phyloP scores from a whole-genome alignment of 2,888 invertebrate species.

The Pristionchus fissidentatus region DNA sequence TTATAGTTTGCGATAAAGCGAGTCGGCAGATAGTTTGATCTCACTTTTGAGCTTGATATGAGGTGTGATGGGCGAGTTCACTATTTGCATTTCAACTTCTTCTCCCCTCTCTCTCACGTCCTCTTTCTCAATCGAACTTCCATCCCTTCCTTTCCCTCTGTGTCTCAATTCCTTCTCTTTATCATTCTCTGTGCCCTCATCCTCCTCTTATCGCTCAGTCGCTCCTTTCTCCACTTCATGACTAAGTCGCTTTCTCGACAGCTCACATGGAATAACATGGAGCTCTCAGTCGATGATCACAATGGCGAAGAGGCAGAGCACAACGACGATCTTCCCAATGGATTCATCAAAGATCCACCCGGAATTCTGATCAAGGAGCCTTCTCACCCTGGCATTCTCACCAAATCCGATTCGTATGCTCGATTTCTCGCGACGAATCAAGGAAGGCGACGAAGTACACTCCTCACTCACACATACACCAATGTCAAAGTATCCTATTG shows the following conservation, averaged over 20 bases:
- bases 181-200: constrained; percentile 9
- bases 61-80: constrained; percentile 28
- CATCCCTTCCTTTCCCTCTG: neutral
- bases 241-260: constrained; percentile 35
- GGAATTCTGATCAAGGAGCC: constrained; percentile 20
- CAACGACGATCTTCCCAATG: neutral
- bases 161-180: constrained; percentile 35
- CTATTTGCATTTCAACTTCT: constrained; percentile 37
- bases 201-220: constrained; percentile 36
- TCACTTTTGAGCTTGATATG: constrained; percentile 6
- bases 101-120: neutral
- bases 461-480: constrained; percentile 46
- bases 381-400: constrained; percentile 5
- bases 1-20: constrained; percentile 11
- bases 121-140: neutral
- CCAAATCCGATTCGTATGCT: constrained; percentile 23
- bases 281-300: neutral
- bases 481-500: constrained; percentile 46
- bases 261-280: constrained; percentile 47
- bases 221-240: constrained; percentile 25
- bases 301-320: neutral
- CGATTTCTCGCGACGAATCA: constrained; percentile 29
- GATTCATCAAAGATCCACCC: neutral
- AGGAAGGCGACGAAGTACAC: constrained; percentile 1
- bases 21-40: constrained; percentile 29